Conservation (phyloP, 2,113 vertebrate species). For the Grallaria varia region DNA sequence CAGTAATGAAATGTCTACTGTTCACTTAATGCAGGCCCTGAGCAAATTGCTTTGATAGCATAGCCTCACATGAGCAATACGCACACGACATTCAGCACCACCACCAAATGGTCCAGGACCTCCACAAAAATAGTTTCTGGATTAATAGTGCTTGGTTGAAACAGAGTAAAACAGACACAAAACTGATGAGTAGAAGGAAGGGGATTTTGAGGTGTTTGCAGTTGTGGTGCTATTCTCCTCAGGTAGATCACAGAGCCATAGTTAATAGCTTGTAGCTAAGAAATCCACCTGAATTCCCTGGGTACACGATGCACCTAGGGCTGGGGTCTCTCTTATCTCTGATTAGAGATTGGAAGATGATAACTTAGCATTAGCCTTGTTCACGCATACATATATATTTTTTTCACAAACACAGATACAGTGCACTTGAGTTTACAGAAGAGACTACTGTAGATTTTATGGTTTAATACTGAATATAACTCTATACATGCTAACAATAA, state of each 20-base stretch:
- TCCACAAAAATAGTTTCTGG: background rate
- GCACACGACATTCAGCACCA: fast-evolving
- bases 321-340: background rate
- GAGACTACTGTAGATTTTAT: background rate
- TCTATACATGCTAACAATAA: background rate
- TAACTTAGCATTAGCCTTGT: background rate
- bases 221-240: background rate
- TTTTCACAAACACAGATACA: background rate
- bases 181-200: background rate
- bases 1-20: background rate
- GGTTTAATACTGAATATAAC: background rate
- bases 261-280: background rate
- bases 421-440: background rate
- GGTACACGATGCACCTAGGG: background rate
- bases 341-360: background rate
- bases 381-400: background rate
- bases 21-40: background rate
- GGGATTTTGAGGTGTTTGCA: background rate
- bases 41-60: background rate
- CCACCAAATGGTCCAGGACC: background rate
- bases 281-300: background rate
- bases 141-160: background rate
- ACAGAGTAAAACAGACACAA: background rate
- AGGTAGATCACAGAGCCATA: background rate
- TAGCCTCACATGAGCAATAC: fast-evolving